Conservation (phyloP, 2,797 vertebrate species). For the Gorsachius magnificus region DNA sequence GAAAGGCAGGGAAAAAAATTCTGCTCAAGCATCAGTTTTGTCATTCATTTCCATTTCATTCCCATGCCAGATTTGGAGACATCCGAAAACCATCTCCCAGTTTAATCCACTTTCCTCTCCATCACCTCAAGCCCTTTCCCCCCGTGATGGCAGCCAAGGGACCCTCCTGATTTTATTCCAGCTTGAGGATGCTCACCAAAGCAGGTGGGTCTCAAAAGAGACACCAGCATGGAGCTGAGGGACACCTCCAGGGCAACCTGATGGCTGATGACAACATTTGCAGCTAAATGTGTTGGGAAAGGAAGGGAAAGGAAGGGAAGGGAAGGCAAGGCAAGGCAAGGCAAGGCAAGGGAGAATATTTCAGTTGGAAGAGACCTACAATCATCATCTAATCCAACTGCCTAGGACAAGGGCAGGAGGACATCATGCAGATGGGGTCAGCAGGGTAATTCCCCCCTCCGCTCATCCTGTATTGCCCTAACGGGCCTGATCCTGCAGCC, state of each 20-base stretch:
- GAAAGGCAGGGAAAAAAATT: background rate
- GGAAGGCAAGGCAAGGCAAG: too few relatives aligned
- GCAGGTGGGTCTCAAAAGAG: background rate
- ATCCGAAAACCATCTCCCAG: background rate
- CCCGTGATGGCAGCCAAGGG: rapidly evolving
- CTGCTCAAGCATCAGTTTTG: background rate
- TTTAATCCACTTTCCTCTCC: background rate
- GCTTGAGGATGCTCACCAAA: background rate
- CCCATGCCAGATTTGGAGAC: background rate
- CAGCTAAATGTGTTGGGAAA: background rate
- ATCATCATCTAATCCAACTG: too few relatives aligned
- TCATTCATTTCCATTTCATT: background rate
- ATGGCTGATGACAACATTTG: background rate
- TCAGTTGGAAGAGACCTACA: background rate
- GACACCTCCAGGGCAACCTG: background rate
- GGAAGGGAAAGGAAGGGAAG: too few relatives aligned
- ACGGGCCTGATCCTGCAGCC: rapidly evolving
- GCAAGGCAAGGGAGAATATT: background rate
- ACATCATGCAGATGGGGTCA: rapidly evolving
- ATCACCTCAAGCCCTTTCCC: background rate
- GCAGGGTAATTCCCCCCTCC: background rate
- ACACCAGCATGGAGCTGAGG: background rate
- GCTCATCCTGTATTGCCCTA: background rate
- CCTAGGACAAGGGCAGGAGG: background rate
- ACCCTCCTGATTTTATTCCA: background rate